A percentile compares a stretch with the other conserved stretches of the same genome.
Evolutionary conservation across 1,140 invertebrate species (phyloP).

Genomic region (Halictus rubicundus): DNA sequence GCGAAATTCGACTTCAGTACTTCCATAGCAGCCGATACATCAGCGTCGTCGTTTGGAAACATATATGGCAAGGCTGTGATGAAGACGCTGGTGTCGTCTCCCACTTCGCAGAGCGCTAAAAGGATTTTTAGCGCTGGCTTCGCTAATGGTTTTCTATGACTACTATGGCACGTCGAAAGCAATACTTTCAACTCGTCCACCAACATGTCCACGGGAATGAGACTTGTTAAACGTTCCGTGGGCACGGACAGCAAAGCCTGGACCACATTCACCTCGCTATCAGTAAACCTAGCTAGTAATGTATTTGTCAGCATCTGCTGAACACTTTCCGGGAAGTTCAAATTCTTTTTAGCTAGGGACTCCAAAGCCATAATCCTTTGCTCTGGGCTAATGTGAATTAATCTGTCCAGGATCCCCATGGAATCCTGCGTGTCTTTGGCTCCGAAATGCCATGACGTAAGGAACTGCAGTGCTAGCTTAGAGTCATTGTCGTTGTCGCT

Average conservation of each 20-base stretch:
- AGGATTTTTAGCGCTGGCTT: constrained; percentile 73
- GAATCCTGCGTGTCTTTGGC: constrained; percentile 73
- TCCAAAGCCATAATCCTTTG: constrained; percentile 83
- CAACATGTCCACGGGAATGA: constrained; percentile 66
- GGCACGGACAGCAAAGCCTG: constrained; percentile 68
- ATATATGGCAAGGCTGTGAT: constrained; percentile 82
- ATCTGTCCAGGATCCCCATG: constrained; percentile 84
- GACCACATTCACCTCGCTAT: constrained; percentile 71
- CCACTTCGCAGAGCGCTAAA: constrained; percentile 67
- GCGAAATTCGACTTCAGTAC: constrained; percentile 81
- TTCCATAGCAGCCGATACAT: constrained; percentile 77
- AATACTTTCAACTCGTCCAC: constrained; percentile 72
- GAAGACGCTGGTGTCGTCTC: constrained; percentile 73
- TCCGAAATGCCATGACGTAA: constrained; percentile 72
- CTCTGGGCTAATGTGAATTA: constrained; percentile 84
- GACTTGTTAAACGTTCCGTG: constrained; percentile 61
- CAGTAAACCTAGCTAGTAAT: constrained; percentile 71
- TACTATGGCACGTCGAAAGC: constrained; percentile 70
- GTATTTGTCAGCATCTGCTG: constrained; percentile 66
- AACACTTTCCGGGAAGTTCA: constrained; percentile 67
- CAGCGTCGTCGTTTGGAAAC: constrained; percentile 80
- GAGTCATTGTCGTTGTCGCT: constrained; percentile 55
- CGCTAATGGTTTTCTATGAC: constrained; percentile 61
- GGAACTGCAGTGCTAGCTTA: constrained; percentile 65
- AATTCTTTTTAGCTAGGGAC: constrained; percentile 57